Evolutionary conservation across 2,113 vertebrate genomes (phyloP).

Genomic region (Apeltes quadracus): DNA sequence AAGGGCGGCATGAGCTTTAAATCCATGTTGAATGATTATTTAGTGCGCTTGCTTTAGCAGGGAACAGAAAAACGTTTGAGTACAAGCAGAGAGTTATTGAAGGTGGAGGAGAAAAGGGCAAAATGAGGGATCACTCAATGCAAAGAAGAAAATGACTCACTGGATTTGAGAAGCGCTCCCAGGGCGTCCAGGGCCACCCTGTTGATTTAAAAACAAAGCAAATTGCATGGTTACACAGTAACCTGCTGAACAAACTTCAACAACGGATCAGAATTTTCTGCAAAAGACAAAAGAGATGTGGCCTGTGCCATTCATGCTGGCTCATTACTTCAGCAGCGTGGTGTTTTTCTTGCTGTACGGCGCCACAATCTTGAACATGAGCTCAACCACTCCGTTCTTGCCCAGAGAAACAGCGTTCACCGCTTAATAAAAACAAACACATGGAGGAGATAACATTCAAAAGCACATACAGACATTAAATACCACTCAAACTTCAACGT

Average conservation of each 20-base stretch:
- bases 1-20: not conserved
- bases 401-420: conserved; percentile 95
- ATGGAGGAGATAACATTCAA: not conserved
- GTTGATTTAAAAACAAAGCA: conserved; percentile 76
- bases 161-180: conserved; percentile 96
- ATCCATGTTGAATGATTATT: conserved; percentile 10
- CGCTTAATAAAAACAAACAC: conserved; percentile 75
- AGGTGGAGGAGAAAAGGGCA: not conserved
- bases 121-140: conserved; percentile 16
- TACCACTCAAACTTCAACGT: not conserved
- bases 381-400: conserved; percentile 91
- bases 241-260: conserved; percentile 10
- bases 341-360: conserved; percentile 96
- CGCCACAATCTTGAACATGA: conserved; percentile 92
- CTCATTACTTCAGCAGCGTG: conserved; percentile 88
- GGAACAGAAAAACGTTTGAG: not conserved
- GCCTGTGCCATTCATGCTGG: conserved; percentile 2
- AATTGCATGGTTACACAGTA: conserved; percentile 31
- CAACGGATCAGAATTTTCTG: conserved; percentile 3
- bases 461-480: not conserved
- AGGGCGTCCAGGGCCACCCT: conserved; percentile 97
- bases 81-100: not conserved
- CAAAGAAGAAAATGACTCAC: conserved; percentile 84
- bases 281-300: not conserved
- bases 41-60: not conserved